Evolutionary conservation across 2,888 invertebrate genomes (phyloP), one percentile per base, ranked within the genome.

Genomic region (Cerceris rybyensis): DNA sequence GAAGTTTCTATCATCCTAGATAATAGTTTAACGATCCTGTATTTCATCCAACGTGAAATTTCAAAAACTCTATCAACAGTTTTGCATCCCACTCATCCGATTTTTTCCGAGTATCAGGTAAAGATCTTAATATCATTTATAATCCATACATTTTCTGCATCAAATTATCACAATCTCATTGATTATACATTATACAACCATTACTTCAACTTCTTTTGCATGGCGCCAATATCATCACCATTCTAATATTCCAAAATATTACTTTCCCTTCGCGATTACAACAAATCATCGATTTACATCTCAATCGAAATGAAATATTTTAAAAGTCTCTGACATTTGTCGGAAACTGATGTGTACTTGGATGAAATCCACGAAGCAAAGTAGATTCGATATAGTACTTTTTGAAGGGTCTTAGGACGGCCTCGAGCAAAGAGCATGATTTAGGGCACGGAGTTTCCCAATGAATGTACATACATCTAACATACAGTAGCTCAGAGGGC

Each of bases 401-500:
- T 69, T 50, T 64, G 43, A 61, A 68, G 68, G 43, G 58, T 14
- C 9, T 77, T 52, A 79, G 79, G 78, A 70, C 78, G 82, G 75
- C 85, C 84, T 87, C 86, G 83, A 81, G 79, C 76, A 80, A 80
- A 68, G 59, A 74, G 69, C 72, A 83, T 86, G 77, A 86, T 89
- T 88, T 86, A 87, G 88, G 88, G 69, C 87, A 79, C 70, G 74
- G 78, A 73, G 72, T 83, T 80, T 83, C 82, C 76, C 68, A 74
- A 80, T 67, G 66, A 70, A 68, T 78, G 73, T 69, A 71, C 67
- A 60, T 57, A 70, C 66, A 69, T 72, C 43, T 52, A 61, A 70
- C 69, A 70, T 50, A 76, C 77, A 50, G 64, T 50, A 54, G 67
- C 71, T 68, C 65, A 65, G 49, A 54, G 17, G 55, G 49, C 11